Evolutionary conservation across 2,113 vertebrate genomes (phyloP), one percentile per base, ranked within the genome.

Genomic region (Saguinus imperator): DNA sequence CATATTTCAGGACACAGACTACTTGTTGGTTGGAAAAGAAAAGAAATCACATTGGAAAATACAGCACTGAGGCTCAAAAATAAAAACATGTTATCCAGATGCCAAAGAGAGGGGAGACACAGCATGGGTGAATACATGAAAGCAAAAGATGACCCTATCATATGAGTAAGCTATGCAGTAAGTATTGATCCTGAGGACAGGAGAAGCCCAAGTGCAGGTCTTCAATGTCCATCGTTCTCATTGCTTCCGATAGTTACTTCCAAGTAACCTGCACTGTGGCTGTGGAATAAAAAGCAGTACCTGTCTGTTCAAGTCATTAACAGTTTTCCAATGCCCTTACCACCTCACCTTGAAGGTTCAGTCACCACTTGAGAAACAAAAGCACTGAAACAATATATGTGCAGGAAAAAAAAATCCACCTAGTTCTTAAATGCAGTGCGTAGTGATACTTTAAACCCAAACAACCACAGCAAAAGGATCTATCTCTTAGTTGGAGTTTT

Each of bases 271-370:
- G 72, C 88, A 55, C n/a, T 35, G 55, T 52, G 68, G 95, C 89
- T 72, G 48, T 12, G 37, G 52, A 92, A 94, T 84, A 52, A 90
- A 87, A 97, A 96, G 35, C 35, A 68, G 8, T 66, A 40, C 64
- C 96, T 97, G 57, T 92, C 98, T 94, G 88, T 94, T 86, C 80
- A 91, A 95, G 58, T 97, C 94, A 97, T 96, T 97, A 95, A 90
- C 89, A 61, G 48, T 73, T 93, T 97, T 87, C 94, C 95, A 97
- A 94, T 45, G 84, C 89, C 94, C 94, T 94, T 82, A 73, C 35
- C 91, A 94, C 95, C 94, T 97, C 97, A 94, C 98, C 98, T 98
- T 98, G 97, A 98, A 75, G 85, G 88, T 96, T 97, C 87, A 94
- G 86, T 45, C 80, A 92, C 75, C 93, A 94, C 91, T 97, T 95